phyloP scores from a whole-genome alignment of 92 coral and sea anemone genomes.

The Ricordea florida region DNA sequence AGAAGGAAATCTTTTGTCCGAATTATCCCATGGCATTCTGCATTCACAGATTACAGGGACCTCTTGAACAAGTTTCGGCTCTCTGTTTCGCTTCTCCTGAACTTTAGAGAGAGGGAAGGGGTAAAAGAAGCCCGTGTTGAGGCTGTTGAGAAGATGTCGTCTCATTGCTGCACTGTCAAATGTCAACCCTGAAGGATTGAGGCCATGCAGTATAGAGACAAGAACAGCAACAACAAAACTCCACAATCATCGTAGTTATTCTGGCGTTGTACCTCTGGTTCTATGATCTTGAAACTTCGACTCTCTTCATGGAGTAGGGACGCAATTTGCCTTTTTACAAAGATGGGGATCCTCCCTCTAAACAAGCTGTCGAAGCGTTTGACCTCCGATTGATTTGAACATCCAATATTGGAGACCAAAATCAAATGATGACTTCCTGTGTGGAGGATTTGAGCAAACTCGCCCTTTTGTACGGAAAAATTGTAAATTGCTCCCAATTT shows the following conservation, averaged over 20 bases:
- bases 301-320: neutral
- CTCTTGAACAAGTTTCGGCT: no score
- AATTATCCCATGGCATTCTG: no score
- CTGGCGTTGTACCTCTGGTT: neutral
- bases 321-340: conserved; percentile 17
- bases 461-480: neutral
- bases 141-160: neutral
- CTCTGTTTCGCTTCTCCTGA: no score
- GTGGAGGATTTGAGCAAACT: conserved; percentile 34
- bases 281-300: neutral
- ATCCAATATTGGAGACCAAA: conserved; percentile 3
- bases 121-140: no score
- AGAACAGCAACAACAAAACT: neutral
- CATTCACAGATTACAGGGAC: no score
- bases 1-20: no score
- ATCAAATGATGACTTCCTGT: conserved; percentile 43
- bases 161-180: neutral
- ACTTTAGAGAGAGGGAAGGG: no score
- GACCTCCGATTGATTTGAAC: neutral
- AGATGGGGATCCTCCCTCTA: neutral
- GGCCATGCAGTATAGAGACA: neutral
- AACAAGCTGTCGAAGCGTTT: conserved; percentile 30
- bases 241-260: neutral
- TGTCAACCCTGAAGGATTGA: neutral
- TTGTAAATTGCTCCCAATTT: conserved; percentile 6